Percentiles rank a stretch among this genome's conserved stretches.
These are phyloP conservation scores for Rosalia funebris DNA, from an alignment of 2,888 invertebrate species.

Conservation along the genomic window DNA sequence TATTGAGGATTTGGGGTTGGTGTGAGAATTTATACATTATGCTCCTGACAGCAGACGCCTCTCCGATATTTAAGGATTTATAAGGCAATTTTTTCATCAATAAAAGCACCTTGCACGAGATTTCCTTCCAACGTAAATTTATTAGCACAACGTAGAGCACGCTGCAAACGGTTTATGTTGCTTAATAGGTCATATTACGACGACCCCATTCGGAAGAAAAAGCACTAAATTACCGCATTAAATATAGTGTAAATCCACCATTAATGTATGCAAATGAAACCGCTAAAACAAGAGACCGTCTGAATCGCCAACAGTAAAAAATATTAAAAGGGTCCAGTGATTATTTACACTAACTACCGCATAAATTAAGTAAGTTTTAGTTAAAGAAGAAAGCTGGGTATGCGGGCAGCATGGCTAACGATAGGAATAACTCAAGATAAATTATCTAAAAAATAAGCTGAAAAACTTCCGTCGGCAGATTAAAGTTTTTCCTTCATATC, in stretches of 20 bases:
- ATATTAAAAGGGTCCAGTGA: slow-evolving; percentile 22
- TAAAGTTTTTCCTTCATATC: slow-evolving; percentile 6
- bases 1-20: too few species aligned
- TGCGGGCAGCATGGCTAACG: slow-evolving; percentile 15
- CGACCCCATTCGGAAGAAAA: too few species aligned
- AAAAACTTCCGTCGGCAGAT: slow-evolving; percentile 3
- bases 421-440: slow-evolving; percentile 20
- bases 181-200: too few species aligned
- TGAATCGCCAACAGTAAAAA: slow-evolving; percentile 20
- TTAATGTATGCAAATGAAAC: slow-evolving; percentile 28
- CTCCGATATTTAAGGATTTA: too few species aligned
- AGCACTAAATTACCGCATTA: slow-evolving; percentile 10
- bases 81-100: too few species aligned
- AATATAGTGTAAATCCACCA: slow-evolving; percentile 25
- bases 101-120: too few species aligned
- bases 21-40: too few species aligned
- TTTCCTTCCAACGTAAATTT: too few species aligned
- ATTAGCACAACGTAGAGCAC: too few species aligned
- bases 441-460: slow-evolving; percentile 21
- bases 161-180: too few species aligned
- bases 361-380: slow-evolving; percentile 29
- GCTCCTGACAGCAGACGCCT: too few species aligned
- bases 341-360: slow-evolving; percentile 29
- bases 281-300: slow-evolving; percentile 21
- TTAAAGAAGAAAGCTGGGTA: slow-evolving; percentile 12